Conservation (phyloP, 2,113 vertebrate genomes). For the Oenanthe melanoleuca region DNA sequence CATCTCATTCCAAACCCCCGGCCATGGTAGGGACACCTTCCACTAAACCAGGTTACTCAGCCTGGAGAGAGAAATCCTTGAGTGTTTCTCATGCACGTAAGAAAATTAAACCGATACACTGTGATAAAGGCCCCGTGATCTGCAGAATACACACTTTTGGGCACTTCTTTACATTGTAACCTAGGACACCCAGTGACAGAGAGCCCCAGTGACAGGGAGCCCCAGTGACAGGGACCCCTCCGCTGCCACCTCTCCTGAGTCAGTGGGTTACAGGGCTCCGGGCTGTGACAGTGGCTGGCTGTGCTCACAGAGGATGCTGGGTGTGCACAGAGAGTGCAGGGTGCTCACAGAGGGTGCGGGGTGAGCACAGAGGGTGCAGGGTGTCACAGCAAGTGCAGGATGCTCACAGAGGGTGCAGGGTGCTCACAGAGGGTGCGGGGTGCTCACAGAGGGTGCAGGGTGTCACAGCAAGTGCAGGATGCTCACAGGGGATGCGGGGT, state of each 20-base stretch:
- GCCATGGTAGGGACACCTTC: background rate
- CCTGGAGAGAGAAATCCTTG: background rate
- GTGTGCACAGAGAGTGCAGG: fast-evolving
- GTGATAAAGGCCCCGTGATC: background rate
- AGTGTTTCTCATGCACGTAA: background rate
- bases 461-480: fast-evolving
- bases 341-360: background rate
- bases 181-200: no score
- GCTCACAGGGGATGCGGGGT: fast-evolving
- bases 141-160: background rate
- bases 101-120: background rate
- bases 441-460: fast-evolving
- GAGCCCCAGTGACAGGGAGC: no score
- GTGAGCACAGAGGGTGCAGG: fast-evolving
- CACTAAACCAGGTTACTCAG: background rate
- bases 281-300: background rate
- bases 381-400: no score
- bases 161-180: no score
- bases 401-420: fast-evolving
- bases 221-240: no score
- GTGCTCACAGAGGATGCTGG: fast-evolving
- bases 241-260: background rate
- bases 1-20: background rate
- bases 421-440: background rate
- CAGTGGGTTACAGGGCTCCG: fast-evolving